Conservation (phyloP, 1,140 invertebrate genomes). For the Helicoverpa armigera region DNA sequence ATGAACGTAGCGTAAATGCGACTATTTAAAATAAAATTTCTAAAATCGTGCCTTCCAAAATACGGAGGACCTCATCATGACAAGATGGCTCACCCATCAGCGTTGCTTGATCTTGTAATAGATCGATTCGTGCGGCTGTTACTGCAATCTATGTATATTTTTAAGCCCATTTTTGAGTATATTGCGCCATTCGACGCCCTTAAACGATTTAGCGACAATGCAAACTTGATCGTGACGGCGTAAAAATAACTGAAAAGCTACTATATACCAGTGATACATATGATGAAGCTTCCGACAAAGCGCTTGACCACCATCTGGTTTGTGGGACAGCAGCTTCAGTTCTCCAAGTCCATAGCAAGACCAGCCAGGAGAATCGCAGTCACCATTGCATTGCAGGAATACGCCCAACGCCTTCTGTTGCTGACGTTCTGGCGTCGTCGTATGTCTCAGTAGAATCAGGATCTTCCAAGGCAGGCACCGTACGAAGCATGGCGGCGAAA, state of each 20-base stretch:
- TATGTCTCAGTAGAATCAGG: slow-evolving; percentile 97
- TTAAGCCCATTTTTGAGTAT: no score
- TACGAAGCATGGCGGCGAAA: slow-evolving; percentile 97
- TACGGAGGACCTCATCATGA: no score
- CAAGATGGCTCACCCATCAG: no score
- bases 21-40: no score
- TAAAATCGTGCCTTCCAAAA: no score
- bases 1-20: no score
- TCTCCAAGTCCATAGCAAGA: slow-evolving; percentile 98
- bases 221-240: no score
- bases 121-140: no score
- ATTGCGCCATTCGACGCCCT: no score
- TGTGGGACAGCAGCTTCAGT: slow-evolving; percentile 93
- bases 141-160: no score
- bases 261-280: slow-evolving; percentile 87
- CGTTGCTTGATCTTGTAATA: no score
- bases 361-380: slow-evolving; percentile 97
- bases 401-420: slow-evolving; percentile 94
- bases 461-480: slow-evolving; percentile 99
- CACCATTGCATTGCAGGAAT: slow-evolving; percentile 96
- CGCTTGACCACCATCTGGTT: slow-evolving; percentile 91
- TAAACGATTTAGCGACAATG: no score
- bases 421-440: slow-evolving; percentile 90
- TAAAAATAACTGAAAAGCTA: not conserved
- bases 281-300: slow-evolving; percentile 91